These are phyloP conservation scores for Leptodactylus fuscus DNA, from an alignment of 2,113 vertebrate genomes.

Conservation along the genomic window DNA sequence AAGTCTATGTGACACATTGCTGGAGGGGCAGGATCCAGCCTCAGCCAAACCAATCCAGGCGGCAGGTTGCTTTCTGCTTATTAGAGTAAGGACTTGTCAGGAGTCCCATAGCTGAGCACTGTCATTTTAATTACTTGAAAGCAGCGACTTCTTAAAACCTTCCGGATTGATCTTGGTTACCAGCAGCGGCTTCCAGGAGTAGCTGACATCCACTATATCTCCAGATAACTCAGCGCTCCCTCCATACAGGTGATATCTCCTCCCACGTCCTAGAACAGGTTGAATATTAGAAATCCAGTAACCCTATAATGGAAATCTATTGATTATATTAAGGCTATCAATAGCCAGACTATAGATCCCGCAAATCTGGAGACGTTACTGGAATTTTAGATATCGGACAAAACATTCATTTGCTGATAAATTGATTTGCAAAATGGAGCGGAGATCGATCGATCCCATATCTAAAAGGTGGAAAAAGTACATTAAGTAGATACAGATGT, in stretches of 20 bases:
- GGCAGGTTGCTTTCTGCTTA: constrained; percentile 43
- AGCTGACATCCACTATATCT: constrained; percentile 42
- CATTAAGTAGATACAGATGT: not conserved
- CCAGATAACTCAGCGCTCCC: not conserved
- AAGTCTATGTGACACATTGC: constrained; percentile 44
- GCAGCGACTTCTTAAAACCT: constrained; percentile 55
- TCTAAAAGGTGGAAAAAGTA: not conserved
- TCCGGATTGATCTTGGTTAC: constrained; percentile 20
- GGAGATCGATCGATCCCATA: not conserved
- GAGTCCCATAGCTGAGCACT: constrained; percentile 42
- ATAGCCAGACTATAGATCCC: constrained; percentile 16
- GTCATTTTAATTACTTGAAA: constrained; percentile 60
- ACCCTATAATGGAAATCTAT: not conserved
- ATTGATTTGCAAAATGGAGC: not conserved
- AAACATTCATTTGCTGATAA: not conserved
- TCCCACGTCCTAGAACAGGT: no score
- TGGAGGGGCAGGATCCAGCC: constrained; percentile 27
- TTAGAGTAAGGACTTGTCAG: constrained; percentile 38
- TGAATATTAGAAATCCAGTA: not conserved
- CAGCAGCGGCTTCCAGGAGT: constrained; percentile 40
- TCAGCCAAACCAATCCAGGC: constrained; percentile 48
- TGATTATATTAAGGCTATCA: not conserved
- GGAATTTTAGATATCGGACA: not conserved
- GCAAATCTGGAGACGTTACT: not conserved
- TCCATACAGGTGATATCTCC: not conserved